phyloP scores from a whole-genome alignment of 2,888 invertebrate species.

The Pyrgus malvae region DNA sequence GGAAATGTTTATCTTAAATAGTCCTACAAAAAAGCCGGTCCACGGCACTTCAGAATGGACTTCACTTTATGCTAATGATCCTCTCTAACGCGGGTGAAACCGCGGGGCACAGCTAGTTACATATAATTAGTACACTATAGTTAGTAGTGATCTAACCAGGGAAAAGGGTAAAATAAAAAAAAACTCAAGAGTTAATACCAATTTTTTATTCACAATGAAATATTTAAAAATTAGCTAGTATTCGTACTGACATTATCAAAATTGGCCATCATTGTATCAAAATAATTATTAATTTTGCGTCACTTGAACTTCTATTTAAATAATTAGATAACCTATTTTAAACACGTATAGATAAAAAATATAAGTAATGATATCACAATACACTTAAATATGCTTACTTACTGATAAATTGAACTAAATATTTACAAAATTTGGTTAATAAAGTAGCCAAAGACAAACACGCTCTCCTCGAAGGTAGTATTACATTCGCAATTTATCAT shows the following conservation, averaged over 20 bases:
- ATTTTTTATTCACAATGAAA: conserved; percentile 50
- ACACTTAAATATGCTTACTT: conserved; percentile 54
- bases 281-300: conserved; percentile 31
- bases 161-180: conserved; percentile 9
- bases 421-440: conserved; percentile 65
- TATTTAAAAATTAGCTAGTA: conserved; percentile 49
- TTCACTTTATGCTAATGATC: too few relatives aligned
- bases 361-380: conserved; percentile 64
- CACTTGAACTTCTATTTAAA: conserved; percentile 38
- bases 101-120: too few relatives aligned
- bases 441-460: conserved; percentile 16
- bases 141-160: neutral
- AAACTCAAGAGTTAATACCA: conserved; percentile 29
- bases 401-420: conserved; percentile 68
- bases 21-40: too few relatives aligned
- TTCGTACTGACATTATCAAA: conserved; percentile 47
- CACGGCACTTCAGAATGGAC: too few relatives aligned
- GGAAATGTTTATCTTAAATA: too few relatives aligned
- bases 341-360: conserved; percentile 46
- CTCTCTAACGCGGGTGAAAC: too few relatives aligned
- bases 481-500: neutral
- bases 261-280: conserved; percentile 33
- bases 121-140: too few relatives aligned
- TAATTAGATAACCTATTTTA: conserved; percentile 45
- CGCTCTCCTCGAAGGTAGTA: conserved; percentile 3